phyloP scores from a whole-genome alignment of 1,140 invertebrate species.

The Drosophila mojavensis region DNA sequence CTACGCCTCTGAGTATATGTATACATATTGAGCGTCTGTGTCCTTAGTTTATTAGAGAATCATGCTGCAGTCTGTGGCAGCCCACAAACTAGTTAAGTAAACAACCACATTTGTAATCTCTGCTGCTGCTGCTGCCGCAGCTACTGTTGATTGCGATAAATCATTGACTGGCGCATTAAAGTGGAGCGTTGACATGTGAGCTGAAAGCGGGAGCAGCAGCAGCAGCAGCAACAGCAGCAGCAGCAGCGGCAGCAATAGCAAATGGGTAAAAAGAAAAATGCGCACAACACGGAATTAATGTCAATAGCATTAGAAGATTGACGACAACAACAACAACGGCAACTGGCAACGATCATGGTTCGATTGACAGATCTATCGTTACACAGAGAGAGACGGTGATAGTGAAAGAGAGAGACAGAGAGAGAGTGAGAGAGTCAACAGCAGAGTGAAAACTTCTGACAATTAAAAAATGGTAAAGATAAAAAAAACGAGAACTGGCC shows the following conservation, averaged over 20 bases:
- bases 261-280: slow-evolving; percentile 52
- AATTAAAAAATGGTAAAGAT: slow-evolving; percentile 45
- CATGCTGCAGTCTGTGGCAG: slow-evolving; percentile 8
- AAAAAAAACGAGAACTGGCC: neutral
- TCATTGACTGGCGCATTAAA: slow-evolving; percentile 57
- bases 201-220: slow-evolving; percentile 32
- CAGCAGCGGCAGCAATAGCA: neutral
- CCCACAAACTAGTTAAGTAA: slow-evolving; percentile 37
- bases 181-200: slow-evolving; percentile 65
- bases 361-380: slow-evolving; percentile 30
- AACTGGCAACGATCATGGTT: slow-evolving; percentile 20
- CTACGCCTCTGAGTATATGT: neutral
- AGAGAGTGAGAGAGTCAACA: slow-evolving; percentile 27
- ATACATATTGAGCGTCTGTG: neutral
- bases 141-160: slow-evolving; percentile 50
- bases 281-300: slow-evolving; percentile 74
- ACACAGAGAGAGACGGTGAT: neutral
- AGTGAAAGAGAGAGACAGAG: neutral
- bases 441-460: slow-evolving; percentile 62
- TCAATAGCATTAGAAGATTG: slow-evolving; percentile 67
- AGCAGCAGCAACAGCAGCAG: slow-evolving; percentile 10
- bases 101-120: slow-evolving; percentile 46
- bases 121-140: slow-evolving; percentile 18
- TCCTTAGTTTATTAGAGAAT: slow-evolving; percentile 23
- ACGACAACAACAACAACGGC: slow-evolving; percentile 46